Conservation (phyloP, 2,888 invertebrate species). For the Acholoe squamosa region DNA sequence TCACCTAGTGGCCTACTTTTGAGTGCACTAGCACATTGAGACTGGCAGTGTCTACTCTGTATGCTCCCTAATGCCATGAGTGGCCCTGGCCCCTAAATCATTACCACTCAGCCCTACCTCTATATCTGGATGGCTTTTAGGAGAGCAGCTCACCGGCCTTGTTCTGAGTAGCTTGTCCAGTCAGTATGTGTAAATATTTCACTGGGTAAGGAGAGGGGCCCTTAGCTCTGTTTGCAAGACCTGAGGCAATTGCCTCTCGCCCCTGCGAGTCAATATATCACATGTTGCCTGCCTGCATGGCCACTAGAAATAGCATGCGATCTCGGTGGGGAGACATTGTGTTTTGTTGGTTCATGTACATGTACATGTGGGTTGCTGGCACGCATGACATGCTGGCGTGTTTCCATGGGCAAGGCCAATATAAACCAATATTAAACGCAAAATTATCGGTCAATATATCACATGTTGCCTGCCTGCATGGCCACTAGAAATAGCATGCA, state of each 20-base stretch:
- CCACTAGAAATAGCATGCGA: not conserved
- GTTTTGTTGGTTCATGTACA: no score
- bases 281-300: not conserved
- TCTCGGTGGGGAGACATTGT: not conserved
- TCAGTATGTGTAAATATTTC: constrained; percentile 10
- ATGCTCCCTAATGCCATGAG: no score
- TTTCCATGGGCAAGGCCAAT: no score
- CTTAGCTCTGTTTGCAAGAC: not conserved
- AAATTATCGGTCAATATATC: constrained; percentile 4
- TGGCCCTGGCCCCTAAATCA: no score
- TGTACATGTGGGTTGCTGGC: no score
- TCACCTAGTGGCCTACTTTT: constrained; percentile 27
- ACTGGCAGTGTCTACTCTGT: not conserved
- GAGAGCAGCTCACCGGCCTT: not conserved
- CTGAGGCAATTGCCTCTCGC: not conserved
- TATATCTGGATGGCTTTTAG: no score
- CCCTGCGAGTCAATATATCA: constrained; percentile 5
- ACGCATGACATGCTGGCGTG: no score
- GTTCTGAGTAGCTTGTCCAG: not conserved
- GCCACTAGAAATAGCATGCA: not conserved
- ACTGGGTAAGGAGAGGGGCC: not conserved
- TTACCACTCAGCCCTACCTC: no score
- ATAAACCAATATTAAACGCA: no score
- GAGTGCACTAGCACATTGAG: no score
- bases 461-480: not conserved